Conservation (phyloP, 2,797 vertebrate species). For the Brachyalestes nurse region DNA sequence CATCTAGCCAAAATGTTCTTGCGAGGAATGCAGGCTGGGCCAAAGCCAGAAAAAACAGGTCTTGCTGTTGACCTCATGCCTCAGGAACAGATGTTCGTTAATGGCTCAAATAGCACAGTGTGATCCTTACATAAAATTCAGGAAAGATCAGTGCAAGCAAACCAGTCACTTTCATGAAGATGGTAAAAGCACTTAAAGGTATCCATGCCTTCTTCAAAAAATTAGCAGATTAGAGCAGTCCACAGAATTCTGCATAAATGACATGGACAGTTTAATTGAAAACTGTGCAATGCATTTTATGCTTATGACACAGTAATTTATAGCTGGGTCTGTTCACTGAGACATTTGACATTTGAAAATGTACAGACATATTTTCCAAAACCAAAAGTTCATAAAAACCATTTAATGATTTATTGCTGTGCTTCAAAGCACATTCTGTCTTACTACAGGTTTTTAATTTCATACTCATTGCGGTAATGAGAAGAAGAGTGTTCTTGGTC, state of each 20-base stretch:
- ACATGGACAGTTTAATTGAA: conserved; percentile 7
- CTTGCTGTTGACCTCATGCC: background rate
- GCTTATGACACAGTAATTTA: conserved; percentile 19
- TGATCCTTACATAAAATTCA: conserved; percentile 5
- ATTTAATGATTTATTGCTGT: conserved; percentile 16
- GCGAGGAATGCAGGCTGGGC: background rate
- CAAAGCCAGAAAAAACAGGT: conserved; percentile 6
- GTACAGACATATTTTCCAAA: background rate
- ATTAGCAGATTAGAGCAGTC: background rate
- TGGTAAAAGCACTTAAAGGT: background rate
- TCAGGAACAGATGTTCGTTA: conserved; percentile 24
- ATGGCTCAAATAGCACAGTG: background rate
- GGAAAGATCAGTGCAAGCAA: background rate
- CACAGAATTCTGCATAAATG: background rate
- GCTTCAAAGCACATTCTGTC: conserved; percentile 9
- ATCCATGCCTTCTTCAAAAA: background rate
- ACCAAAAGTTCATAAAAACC: conserved; percentile 2
- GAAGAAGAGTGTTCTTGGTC: background rate
- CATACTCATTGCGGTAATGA: conserved; percentile 4
- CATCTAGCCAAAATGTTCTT: background rate
- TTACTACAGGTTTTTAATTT: conserved; percentile 17
- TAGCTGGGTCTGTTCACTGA: background rate
- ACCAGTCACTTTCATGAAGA: background rate
- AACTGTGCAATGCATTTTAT: background rate
- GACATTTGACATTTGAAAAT: conserved; percentile 24